phyloP scores from a whole-genome alignment of 2,113 vertebrate species.

The Ariopsis seemanni region DNA sequence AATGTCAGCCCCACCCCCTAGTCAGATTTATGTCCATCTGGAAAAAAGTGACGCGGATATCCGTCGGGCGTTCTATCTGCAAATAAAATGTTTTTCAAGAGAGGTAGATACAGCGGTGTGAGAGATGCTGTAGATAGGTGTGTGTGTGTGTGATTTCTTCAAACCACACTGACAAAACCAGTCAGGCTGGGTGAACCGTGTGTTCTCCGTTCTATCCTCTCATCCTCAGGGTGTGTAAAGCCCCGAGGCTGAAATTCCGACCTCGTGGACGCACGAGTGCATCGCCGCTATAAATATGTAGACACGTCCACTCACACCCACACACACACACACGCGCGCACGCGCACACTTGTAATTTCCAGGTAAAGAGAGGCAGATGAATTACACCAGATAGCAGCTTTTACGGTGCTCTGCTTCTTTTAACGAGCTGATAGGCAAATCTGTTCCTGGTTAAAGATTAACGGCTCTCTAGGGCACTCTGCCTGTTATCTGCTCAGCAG shows the following conservation, averaged over 20 bases:
- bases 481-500: conserved; percentile 70
- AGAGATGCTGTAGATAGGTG: background rate
- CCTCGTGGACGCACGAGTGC: background rate
- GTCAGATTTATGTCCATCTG: background rate
- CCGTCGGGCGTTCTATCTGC: background rate
- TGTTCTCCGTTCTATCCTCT: background rate
- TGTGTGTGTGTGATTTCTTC: conserved; percentile 1
- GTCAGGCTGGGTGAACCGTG: conserved; percentile 28
- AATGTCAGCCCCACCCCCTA: background rate
- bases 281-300: background rate
- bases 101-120: background rate
- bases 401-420: conserved; percentile 66
- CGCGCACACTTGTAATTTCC: conserved; percentile 24
- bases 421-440: conserved; percentile 80
- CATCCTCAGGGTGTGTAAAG: conserved; percentile 4
- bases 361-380: conserved; percentile 57
- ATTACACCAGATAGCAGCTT: conserved; percentile 63
- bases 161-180: conserved; percentile 41
- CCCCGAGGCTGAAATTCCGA: conserved; percentile 19
- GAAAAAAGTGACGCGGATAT: background rate
- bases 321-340: background rate
- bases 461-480: conserved; percentile 67
- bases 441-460: conserved; percentile 79
- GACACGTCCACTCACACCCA: background rate
- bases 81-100: background rate